Evolutionary conservation across 1,140 invertebrate species (phyloP), one percentile per base, ranked within the genome.

Genomic region (Lasaia peninsularis): DNA sequence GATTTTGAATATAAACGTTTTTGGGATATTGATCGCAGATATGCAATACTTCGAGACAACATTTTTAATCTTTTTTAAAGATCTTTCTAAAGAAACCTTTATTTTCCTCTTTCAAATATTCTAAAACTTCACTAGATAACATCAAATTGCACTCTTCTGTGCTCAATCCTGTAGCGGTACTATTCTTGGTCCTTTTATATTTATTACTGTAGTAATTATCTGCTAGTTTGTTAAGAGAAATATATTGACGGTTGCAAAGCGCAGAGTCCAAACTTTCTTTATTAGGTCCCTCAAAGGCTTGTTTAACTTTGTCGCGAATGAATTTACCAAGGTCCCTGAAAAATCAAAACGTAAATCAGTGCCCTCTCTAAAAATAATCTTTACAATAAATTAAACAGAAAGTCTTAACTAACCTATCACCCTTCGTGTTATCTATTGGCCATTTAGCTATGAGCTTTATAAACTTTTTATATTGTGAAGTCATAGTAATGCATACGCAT

Each of bases 241-340:
- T 77, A 52, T 93, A 94, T 73, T 95, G 92, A 32, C 88, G 86
- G 56, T 92, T 91, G 75, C 95, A 95, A 65, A 91, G 70, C 58
- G 92, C 89, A 40, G 90, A 73, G 74, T 94, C 89, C 58, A 88
- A 84, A 49, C 64, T 78, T 48, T 90, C 72, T 63, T 89, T 83
- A 60, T 92, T 91, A 35, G 91, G 91, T 57, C 91, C 89, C 48
- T 91, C 88, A 74, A 95, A 95, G 1, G 92, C 89, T 62, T 82
- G 67, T 69, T 93, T 93, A 0, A 97, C 75, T 84, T 93, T 91
- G 31, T 94, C 89, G 64, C 95, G 91, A 60, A 97, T 92, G 71
- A 93, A 91, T 71, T 94, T 91, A 54, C 93, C 94, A 40, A 96
- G 85, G 87, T 97, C 95, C 73, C 96, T 96, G 85, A 69, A 90